Conservation (phyloP, 2,113 vertebrate species). For the Mesocricetus auratus region DNA sequence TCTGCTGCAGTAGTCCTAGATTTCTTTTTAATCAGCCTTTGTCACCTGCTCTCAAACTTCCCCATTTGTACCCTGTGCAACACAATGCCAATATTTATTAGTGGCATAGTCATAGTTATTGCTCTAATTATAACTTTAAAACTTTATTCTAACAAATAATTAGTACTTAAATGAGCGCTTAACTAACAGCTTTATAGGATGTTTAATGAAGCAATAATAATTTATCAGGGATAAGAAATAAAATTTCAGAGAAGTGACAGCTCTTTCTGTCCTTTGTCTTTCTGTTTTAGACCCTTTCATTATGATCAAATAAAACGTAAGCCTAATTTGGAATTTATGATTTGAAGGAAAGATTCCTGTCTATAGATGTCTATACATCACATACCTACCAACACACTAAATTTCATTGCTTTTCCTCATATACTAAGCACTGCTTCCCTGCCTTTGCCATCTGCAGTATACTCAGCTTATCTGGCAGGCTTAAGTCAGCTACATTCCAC, state of each 20-base stretch:
- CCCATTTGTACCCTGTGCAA: not conserved
- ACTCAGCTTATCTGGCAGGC: not conserved
- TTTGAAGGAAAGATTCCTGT: not conserved
- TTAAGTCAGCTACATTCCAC: not conserved
- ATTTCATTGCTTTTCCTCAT: not conserved
- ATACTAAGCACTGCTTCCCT: not conserved
- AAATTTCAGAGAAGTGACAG: constrained; percentile 48
- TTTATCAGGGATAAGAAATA: constrained; percentile 50
- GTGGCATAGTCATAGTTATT: not conserved
- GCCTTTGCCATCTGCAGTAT: too few species aligned
- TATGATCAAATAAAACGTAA: constrained; percentile 22
- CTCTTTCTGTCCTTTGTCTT: not conserved
- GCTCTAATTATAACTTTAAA: constrained; percentile 70
- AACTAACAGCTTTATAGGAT: constrained; percentile 44
- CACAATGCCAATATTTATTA: constrained; percentile 38
- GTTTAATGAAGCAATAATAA: constrained; percentile 58
- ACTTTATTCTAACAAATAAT: constrained; percentile 68
- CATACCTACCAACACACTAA: not conserved
- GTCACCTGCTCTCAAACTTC: constrained; percentile 55
- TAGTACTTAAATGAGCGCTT: constrained; percentile 67
- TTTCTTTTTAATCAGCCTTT: constrained; percentile 68
- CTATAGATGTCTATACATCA: not conserved
- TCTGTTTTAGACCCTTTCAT: not conserved
- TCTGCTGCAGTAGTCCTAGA: constrained; percentile 36
- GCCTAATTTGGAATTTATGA: constrained; percentile 17